phyloP scores from a whole-genome alignment of 35 echinoderm and acorn worm species.

The Ophioderma brevispina region DNA sequence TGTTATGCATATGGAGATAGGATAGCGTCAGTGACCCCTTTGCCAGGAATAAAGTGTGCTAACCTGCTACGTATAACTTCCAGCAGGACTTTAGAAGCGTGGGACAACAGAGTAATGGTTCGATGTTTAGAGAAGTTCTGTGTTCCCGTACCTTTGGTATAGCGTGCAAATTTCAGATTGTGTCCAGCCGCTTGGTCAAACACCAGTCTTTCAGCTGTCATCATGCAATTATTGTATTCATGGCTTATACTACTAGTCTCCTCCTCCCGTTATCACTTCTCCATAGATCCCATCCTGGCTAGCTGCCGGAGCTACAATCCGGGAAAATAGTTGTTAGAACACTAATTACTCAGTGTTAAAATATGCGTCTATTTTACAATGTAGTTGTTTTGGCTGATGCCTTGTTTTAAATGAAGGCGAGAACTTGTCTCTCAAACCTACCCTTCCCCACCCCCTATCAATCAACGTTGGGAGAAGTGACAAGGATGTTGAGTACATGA shows the following conservation, averaged over 20 bases:
- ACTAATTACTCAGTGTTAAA: too few relatives aligned
- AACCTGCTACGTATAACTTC: constrained; percentile 20
- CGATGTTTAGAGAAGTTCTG: constrained; percentile 38
- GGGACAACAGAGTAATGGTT: constrained; percentile 47
- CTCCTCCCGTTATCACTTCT: constrained; percentile 44
- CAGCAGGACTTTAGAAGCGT: constrained; percentile 52
- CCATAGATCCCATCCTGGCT: constrained; percentile 27
- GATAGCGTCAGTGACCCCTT: constrained; percentile 15
- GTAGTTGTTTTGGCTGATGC: too few relatives aligned
- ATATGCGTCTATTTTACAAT: too few relatives aligned
- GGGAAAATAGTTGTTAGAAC: too few relatives aligned
- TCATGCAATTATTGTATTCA: constrained; percentile 51
- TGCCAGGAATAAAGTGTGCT: constrained; percentile 40
- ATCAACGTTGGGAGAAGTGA: too few relatives aligned
- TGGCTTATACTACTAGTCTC: constrained; percentile 43
- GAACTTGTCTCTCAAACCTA: too few relatives aligned
- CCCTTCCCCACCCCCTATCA: too few relatives aligned
- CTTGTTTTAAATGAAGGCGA: too few relatives aligned
- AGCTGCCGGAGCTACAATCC: too few relatives aligned
- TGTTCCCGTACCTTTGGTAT: constrained; percentile 19
- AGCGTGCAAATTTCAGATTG: constrained; percentile 33
- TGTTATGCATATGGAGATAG: constrained; percentile 21
- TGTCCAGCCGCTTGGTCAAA: constrained; percentile 45
- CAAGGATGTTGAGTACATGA: too few relatives aligned
- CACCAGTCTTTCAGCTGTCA: constrained; percentile 44